Evolutionary conservation across 2,888 invertebrate species (phyloP).

Genomic region (Meteorus colon): DNA sequence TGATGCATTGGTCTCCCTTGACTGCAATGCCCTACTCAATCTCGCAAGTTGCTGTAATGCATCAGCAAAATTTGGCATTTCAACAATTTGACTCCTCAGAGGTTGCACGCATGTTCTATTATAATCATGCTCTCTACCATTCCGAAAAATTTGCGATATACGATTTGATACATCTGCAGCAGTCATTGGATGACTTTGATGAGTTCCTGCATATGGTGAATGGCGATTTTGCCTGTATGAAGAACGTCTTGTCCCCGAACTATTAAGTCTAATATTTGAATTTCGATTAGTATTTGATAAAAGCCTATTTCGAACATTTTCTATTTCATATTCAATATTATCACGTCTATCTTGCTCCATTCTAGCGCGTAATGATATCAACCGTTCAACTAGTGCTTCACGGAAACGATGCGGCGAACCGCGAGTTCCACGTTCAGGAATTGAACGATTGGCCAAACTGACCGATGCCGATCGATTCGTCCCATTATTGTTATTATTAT

Average conservation of each 20-base stretch:
- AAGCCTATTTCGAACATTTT: conserved; percentile 41
- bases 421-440: conserved; percentile 52
- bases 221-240: conserved; percentile 54
- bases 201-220: conserved; percentile 54
- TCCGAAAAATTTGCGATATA: not conserved
- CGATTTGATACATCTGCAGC: conserved; percentile 32
- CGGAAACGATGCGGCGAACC: conserved; percentile 55
- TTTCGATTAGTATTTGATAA: conserved; percentile 20
- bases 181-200: conserved; percentile 44
- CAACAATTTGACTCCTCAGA: conserved; percentile 26
- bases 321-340: conserved; percentile 52
- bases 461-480: not conserved
- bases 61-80: conserved; percentile 24
- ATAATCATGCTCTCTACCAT: not conserved
- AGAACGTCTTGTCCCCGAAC: conserved; percentile 31
- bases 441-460: conserved; percentile 50
- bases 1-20: not conserved
- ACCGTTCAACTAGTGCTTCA: conserved; percentile 56
- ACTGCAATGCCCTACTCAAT: conserved; percentile 16
- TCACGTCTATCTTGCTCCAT: conserved; percentile 57
- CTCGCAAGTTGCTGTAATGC: conserved; percentile 36
- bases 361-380: conserved; percentile 56
- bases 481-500: not conserved
- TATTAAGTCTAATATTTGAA: conserved; percentile 17
- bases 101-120: conserved; percentile 19